Base-by-base conservation (phyloP, 2,113 vertebrate genomes). In the Pterocles burchelli region DNA sequence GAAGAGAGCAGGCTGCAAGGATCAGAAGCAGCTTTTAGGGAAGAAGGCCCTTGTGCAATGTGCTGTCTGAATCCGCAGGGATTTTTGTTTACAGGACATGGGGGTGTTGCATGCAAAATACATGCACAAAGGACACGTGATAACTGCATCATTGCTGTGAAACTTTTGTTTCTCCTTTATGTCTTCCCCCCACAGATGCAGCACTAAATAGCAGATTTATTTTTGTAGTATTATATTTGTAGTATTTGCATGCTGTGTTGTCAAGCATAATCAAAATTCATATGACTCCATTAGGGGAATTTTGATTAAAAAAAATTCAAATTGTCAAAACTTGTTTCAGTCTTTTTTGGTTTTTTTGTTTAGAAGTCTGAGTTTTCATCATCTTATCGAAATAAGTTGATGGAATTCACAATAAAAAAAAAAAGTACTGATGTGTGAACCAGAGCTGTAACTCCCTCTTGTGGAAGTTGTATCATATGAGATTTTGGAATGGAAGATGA, bases 41-140 rank as follows among this genome's bases (percentile, higher is more conserved):
- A 92, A 55, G 54, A 90, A 68, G 36, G 10, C 14, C 18, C 38
- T 67, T 58, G 11, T 57, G 34, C n/a, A 61, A 0, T 11, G 8
- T 61, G 48, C 33, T 83, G 59, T 1, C 45, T 83, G 49, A 65
- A 88, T 79, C 29, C 4, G 2, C 19, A 22, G 29, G 31, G 26
- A 0, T 26, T 77, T 81, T 81, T 88, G 6, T 77, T 93, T 75
- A 33, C 33, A 11, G 33, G 67, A 48, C 0, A 0, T 24, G 1
- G 74, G 45, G 26, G 34, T 24, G 89, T 81, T 81, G 17, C 26
- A 18, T 51, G 34, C 49, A 59, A 28, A 77, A 36, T 41, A 65
- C 12, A 6, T 0, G 2, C 9, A 17, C 28, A 54, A 20, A 82
- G 34, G 45, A 2, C 29, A 34, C 0, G 0, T 74, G 58, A 13